phyloP scores from a whole-genome alignment of 1,140 invertebrate genomes.

The Temnothorax nylanderi region DNA sequence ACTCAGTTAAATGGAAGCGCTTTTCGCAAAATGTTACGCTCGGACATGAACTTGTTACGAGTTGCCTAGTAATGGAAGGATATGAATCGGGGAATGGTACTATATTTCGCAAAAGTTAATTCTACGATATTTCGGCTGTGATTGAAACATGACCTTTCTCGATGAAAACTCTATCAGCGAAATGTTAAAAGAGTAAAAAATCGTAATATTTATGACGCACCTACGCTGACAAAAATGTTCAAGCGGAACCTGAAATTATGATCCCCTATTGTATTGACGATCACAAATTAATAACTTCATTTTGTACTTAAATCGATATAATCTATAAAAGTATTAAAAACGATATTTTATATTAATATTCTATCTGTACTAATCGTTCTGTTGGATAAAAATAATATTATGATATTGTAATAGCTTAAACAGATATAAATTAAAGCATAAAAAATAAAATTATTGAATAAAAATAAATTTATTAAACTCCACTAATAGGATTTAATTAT shows the following conservation, averaged over 20 bases:
- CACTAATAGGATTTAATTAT: not conserved
- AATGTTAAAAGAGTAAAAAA: not conserved
- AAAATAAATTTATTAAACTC: not conserved
- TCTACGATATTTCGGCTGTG: not conserved
- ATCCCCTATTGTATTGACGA: not conserved
- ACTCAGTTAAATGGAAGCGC: constrained; percentile 19
- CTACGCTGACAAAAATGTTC: not conserved
- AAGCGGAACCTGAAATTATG: not conserved
- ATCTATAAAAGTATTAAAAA: not conserved
- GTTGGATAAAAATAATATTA: not conserved
- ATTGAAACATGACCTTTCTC: constrained; percentile 23
- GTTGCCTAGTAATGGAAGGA: not conserved
- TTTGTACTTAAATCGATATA: not conserved
- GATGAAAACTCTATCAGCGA: constrained; percentile 10
- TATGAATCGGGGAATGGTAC: constrained; percentile 12
- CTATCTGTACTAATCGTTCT: not conserved
- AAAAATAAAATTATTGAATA: not conserved
- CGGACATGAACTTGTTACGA: constrained; percentile 24
- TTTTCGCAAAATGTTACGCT: constrained; percentile 24
- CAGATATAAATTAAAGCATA: not conserved
- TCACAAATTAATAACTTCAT: constrained; percentile 16
- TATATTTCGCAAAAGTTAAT: constrained; percentile 27
- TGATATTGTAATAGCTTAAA: not conserved
- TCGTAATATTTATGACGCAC: not conserved
- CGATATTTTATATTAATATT: not conserved